A percentile compares a stretch with the other conserved stretches of the same genome.
phyloP scores from a whole-genome alignment of 2,888 invertebrate species.

The Bombylius major region DNA sequence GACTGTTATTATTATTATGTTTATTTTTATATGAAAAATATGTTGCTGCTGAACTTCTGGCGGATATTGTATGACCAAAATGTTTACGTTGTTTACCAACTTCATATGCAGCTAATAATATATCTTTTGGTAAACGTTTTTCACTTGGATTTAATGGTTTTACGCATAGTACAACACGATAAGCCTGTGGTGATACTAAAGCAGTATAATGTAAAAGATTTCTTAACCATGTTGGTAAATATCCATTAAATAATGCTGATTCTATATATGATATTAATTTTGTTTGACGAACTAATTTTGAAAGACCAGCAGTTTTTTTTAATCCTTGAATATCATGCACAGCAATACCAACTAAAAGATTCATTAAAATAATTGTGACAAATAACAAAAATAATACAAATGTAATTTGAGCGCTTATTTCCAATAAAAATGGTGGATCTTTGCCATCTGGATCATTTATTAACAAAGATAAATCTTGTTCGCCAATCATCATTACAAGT shows the following conservation, averaged over 20 bases:
- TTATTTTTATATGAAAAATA: slow-evolving; percentile 51
- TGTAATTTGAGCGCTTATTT: slow-evolving; percentile 70
- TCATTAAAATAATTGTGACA: slow-evolving; percentile 77
- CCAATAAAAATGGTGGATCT: slow-evolving; percentile 60
- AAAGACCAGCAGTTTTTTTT: slow-evolving; percentile 72
- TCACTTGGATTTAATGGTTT: slow-evolving; percentile 75
- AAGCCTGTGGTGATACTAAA: slow-evolving; percentile 66
- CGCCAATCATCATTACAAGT: slow-evolving; percentile 81
- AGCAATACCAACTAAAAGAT: slow-evolving; percentile 72
- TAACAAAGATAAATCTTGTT: slow-evolving; percentile 62
- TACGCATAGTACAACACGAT: slow-evolving; percentile 68
- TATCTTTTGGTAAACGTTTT: slow-evolving; percentile 63
- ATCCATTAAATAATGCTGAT: slow-evolving; percentile 65
- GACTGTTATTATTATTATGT: slow-evolving; percentile 35
- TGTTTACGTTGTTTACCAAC: slow-evolving; percentile 65
- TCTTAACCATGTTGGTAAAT: slow-evolving; percentile 59
- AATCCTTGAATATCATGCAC: slow-evolving; percentile 79
- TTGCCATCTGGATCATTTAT: slow-evolving; percentile 65
- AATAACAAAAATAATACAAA: slow-evolving; percentile 70
- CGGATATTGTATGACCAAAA: slow-evolving; percentile 54
- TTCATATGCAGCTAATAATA: slow-evolving; percentile 68
- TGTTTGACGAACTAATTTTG: slow-evolving; percentile 71
- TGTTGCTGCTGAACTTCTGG: slow-evolving; percentile 49
- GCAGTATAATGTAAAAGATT: slow-evolving; percentile 67
- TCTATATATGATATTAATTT: slow-evolving; percentile 80